A percentile compares a stretch with the other conserved stretches of the same genome.
Evolutionary conservation across 2,797 vertebrate genomes (phyloP).

Genomic region (Malacoctenus gilli): DNA sequence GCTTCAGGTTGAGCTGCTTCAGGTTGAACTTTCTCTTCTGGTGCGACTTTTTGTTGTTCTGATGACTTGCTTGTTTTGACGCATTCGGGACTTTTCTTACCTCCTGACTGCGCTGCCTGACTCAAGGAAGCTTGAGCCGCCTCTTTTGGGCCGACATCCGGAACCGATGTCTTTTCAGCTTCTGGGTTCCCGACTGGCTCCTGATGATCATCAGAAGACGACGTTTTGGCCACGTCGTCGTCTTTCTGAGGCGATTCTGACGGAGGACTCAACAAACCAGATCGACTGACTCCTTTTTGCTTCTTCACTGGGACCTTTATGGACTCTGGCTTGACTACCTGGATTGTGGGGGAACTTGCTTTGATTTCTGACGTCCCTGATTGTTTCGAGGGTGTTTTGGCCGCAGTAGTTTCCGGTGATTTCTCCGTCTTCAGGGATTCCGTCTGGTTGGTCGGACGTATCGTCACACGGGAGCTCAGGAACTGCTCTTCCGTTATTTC

Average conservation of each 20-base stretch:
- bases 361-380: conserved; percentile 14
- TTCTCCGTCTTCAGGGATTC: conserved; percentile 32
- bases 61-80: conserved; percentile 10
- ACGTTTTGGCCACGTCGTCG: not conserved
- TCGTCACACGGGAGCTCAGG: conserved; percentile 25
- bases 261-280: conserved; percentile 34
- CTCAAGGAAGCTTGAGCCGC: conserved; percentile 4
- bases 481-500: conserved; percentile 54
- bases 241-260: conserved; percentile 32
- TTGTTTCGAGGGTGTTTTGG: conserved; percentile 20
- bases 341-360: conserved; percentile 8
- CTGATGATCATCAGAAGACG: conserved; percentile 6
- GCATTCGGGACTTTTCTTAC: conserved; percentile 17
- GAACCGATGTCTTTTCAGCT: conserved; percentile 15
- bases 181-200: not conserved
- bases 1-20: too few species aligned
- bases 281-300: conserved; percentile 34
- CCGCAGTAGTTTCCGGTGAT: not conserved
- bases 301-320: conserved; percentile 54
- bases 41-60: conserved; percentile 23
- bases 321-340: conserved; percentile 12
- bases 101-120: conserved; percentile 36
- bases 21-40: not conserved
- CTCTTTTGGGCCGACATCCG: conserved; percentile 20
- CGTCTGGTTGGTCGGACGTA: conserved; percentile 20